Percentiles rank a stretch among this genome's conserved stretches.
Conservation (phyloP, 2,888 invertebrate genomes). For the Chrysolina oricalcia region DNA sequence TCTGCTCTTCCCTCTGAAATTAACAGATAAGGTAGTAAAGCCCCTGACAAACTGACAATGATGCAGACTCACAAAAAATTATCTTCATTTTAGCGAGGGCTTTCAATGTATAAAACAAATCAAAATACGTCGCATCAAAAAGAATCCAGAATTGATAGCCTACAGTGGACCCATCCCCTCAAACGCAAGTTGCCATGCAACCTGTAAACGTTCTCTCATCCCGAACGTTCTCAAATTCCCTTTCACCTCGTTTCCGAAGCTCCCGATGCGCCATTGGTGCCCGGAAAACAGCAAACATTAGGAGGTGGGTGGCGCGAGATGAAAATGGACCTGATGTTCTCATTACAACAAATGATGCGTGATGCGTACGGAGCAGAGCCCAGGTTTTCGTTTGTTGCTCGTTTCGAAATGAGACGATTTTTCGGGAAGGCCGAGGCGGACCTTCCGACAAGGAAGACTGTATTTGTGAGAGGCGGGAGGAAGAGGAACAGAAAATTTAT, state of each 20-base stretch:
- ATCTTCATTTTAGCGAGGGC: too few species aligned
- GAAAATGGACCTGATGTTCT: not conserved
- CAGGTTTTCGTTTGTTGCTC: conserved; percentile 13
- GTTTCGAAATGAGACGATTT: conserved; percentile 4
- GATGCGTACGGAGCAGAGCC: not conserved
- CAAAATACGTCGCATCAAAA: too few species aligned
- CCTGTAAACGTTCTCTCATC: not conserved
- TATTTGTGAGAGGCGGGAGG: not conserved
- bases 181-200: not conserved
- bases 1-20: too few species aligned
- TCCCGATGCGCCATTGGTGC: conserved; percentile 4
- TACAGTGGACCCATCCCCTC: not conserved
- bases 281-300: conserved; percentile 1
- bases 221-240: not conserved
- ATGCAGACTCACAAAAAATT: too few species aligned
- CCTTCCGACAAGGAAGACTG: not conserved
- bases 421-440: not conserved
- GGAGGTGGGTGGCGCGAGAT: conserved; percentile 5
- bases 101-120: too few species aligned
- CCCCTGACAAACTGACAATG: too few species aligned
- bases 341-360: not conserved
- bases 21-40: too few species aligned
- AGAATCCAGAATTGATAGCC: too few species aligned
- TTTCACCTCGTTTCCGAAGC: not conserved
- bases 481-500: not conserved